Conservation (phyloP, 1,140 invertebrate genomes). For the Bombus ignitus region DNA sequence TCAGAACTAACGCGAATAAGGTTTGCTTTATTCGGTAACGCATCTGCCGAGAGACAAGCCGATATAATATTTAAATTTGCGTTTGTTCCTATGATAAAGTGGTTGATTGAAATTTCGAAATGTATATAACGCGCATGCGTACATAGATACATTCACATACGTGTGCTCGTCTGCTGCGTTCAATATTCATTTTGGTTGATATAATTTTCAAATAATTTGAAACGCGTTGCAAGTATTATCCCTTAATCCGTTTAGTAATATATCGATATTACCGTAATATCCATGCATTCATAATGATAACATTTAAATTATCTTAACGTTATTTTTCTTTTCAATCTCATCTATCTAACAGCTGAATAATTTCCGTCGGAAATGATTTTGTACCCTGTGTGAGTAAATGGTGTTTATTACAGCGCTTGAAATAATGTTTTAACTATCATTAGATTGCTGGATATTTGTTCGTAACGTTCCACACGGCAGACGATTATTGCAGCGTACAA, state of each 20-base stretch:
- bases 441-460: not conserved
- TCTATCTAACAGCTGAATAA: not conserved
- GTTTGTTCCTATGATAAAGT: constrained; percentile 5
- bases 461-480: not conserved
- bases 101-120: constrained; percentile 18
- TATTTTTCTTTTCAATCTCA: not conserved
- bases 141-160: not conserved
- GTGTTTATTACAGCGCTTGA: not conserved
- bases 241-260: constrained; percentile 16
- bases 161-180: too few species aligned
- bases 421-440: not conserved
- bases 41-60: constrained; percentile 53
- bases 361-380: not conserved
- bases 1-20: constrained; percentile 28
- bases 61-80: constrained; percentile 2
- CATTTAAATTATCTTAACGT: constrained; percentile 20
- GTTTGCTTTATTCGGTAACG: constrained; percentile 52
- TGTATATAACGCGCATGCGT: not conserved
- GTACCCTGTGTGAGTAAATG: not conserved
- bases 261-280: constrained; percentile 20
- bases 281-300: constrained; percentile 10
- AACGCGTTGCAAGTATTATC: constrained; percentile 16
- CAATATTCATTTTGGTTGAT: constrained; percentile 34
- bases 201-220: constrained; percentile 42
- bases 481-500: not conserved